Evolutionary conservation across 2,113 vertebrate species (phyloP).

Genomic region (Galbula dea): DNA sequence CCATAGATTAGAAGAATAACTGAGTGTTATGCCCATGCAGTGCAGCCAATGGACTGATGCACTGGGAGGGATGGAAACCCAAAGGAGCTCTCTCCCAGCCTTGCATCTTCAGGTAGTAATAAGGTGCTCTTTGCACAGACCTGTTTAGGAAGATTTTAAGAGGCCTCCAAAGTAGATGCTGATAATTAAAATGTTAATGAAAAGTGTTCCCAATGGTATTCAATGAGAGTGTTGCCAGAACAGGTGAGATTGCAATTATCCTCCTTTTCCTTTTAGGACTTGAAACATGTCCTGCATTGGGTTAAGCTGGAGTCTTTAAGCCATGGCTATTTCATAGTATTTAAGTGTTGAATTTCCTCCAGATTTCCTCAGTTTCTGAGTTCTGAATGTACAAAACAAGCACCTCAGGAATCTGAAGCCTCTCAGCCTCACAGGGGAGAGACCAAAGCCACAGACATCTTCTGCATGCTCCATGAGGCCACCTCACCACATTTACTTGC

Average conservation of each 20-base stretch:
- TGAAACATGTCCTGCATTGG: neutral
- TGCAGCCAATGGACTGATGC: neutral
- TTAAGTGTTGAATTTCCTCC: neutral
- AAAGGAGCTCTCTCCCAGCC: neutral
- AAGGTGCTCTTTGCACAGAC: neutral
- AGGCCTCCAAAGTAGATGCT: neutral
- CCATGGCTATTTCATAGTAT: neutral
- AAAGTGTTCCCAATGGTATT: neutral
- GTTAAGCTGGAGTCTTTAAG: neutral
- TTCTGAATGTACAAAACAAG: neutral
- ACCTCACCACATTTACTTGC: neutral
- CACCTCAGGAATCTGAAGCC: neutral
- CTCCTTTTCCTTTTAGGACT: neutral
- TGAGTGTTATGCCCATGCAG: neutral
- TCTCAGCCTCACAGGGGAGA: neutral
- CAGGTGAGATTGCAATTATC: constrained; percentile 4
- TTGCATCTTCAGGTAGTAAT: neutral
- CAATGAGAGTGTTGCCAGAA: neutral
- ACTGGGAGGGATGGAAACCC: neutral
- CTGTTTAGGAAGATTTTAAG: neutral
- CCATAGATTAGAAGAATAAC: neutral
- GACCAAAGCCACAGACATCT: neutral
- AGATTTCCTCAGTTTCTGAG: neutral
- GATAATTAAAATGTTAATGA: constrained; percentile 27
- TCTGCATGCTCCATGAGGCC: neutral